A percentile compares a stretch with the other conserved stretches of the same genome.
Conservation (phyloP, 2,113 vertebrate species). For the Mustela lutreola region DNA sequence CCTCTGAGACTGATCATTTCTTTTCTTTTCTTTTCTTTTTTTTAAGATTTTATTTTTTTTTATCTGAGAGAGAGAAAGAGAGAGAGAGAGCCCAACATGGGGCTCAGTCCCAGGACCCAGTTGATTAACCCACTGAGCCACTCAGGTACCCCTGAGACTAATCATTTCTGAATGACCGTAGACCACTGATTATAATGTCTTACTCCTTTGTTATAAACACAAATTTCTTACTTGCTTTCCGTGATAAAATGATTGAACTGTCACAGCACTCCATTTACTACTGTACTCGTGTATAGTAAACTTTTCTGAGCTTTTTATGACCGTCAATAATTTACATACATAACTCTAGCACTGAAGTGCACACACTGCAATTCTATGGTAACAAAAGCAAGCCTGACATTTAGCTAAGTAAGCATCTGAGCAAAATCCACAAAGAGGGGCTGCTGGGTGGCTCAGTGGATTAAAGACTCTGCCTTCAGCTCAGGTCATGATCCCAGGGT, state of each 20-base stretch:
- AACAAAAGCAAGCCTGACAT: neutral
- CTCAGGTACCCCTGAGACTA: neutral
- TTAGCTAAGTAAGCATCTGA: neutral
- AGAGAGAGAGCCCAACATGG: neutral
- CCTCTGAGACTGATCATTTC: neutral
- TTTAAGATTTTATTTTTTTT: neutral
- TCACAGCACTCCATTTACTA: neutral
- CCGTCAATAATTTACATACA: neutral
- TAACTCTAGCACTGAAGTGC: neutral
- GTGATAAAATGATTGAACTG: conserved; percentile 22
- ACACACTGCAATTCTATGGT: neutral
- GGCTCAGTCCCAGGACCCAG: neutral
- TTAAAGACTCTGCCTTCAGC: too few relatives aligned
- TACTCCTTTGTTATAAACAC: neutral
- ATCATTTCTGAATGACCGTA: neutral
- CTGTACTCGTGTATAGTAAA: neutral
- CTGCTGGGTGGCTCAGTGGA: too few relatives aligned
- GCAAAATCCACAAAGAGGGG: neutral
- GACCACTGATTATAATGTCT: neutral
- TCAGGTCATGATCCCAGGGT: too few relatives aligned
- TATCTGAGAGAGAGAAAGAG: neutral
- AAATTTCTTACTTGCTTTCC: neutral
- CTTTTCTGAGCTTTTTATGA: conserved; percentile 54
- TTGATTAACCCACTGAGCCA: neutral
- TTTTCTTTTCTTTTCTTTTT: neutral